A percentile compares a stretch with the other conserved stretches of the same genome.
Conservation (phyloP, 23 tunicate genomes). For the Halocynthia aurantium region DNA sequence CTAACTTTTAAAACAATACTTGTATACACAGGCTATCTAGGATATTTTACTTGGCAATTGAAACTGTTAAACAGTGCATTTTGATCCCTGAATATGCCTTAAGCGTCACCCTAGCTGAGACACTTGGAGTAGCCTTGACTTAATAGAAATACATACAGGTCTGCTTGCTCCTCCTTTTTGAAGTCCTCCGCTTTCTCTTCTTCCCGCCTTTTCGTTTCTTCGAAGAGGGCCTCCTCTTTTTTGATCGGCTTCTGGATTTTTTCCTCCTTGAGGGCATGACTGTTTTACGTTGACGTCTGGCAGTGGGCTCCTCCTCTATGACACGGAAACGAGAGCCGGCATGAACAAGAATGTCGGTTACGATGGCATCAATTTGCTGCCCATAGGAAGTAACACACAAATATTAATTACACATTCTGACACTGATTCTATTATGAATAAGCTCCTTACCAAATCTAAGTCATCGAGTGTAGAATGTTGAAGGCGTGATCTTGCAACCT, state of each 20-base stretch:
- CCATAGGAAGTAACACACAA: background rate
- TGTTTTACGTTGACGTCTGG: background rate
- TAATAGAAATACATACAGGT: too few relatives aligned
- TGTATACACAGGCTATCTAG: too few relatives aligned
- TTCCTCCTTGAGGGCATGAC: background rate
- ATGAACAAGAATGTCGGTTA: constrained; percentile 38
- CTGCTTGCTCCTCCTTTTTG: constrained; percentile 4
- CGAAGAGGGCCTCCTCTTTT: background rate
- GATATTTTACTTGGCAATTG: too few relatives aligned
- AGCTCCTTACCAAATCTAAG: background rate
- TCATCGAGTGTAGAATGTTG: constrained; percentile 3
- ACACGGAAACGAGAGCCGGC: constrained; percentile 45
- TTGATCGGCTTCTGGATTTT: constrained; percentile 7
- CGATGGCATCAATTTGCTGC: constrained; percentile 72
- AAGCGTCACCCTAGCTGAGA: too few relatives aligned
- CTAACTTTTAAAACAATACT: too few relatives aligned
- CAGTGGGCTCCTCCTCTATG: background rate
- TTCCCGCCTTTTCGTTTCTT: background rate
- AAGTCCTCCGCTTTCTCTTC: background rate
- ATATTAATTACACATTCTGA: background rate
- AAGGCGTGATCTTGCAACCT: background rate
- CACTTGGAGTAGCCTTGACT: too few relatives aligned
- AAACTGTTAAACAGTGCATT: too few relatives aligned
- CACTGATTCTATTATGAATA: background rate
- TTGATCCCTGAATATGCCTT: too few relatives aligned